Conservation (phyloP, 2,888 invertebrate species). For the Macaria liturata region DNA sequence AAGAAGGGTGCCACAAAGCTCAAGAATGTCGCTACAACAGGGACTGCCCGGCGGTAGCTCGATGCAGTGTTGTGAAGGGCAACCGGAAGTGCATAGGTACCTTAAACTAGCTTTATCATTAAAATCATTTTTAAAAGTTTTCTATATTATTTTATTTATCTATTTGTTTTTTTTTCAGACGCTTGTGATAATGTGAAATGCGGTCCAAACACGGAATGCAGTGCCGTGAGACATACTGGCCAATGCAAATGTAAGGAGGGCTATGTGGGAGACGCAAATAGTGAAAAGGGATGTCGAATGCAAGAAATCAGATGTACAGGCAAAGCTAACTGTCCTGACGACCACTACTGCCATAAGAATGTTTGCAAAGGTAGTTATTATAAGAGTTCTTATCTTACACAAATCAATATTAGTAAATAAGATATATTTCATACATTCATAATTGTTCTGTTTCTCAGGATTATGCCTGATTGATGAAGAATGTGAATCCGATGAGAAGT, state of each 20-base stretch:
- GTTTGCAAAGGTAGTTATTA: conserved; percentile 87
- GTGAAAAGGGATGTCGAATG: conserved; percentile 89
- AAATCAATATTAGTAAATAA: too few relatives aligned
- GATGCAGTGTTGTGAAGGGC: conserved; percentile 88
- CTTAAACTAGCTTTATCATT: neutral
- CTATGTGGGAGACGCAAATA: conserved; percentile 90
- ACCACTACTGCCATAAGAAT: conserved; percentile 92
- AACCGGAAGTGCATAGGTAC: conserved; percentile 90
- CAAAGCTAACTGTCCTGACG: conserved; percentile 89
- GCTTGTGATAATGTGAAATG: conserved; percentile 91
- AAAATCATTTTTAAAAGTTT: neutral
- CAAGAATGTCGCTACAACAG: conserved; percentile 90
- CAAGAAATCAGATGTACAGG: conserved; percentile 88
- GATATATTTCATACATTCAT: neutral
- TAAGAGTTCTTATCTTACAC: too few relatives aligned
- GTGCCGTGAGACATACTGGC: conserved; percentile 88
- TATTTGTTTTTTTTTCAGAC: conserved; percentile 80
- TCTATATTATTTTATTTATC: conserved; percentile 6
- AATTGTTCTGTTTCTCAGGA: conserved; percentile 70
- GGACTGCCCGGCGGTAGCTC: conserved; percentile 92
- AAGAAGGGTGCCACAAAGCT: conserved; percentile 91
- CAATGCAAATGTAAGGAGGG: conserved; percentile 91
- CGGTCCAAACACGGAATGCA: conserved; percentile 93
- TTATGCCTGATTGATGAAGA: conserved; percentile 91
- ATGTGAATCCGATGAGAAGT: conserved; percentile 90